phyloP scores from a whole-genome alignment of 2,797 vertebrate genomes.

The Falco rusticolus region DNA sequence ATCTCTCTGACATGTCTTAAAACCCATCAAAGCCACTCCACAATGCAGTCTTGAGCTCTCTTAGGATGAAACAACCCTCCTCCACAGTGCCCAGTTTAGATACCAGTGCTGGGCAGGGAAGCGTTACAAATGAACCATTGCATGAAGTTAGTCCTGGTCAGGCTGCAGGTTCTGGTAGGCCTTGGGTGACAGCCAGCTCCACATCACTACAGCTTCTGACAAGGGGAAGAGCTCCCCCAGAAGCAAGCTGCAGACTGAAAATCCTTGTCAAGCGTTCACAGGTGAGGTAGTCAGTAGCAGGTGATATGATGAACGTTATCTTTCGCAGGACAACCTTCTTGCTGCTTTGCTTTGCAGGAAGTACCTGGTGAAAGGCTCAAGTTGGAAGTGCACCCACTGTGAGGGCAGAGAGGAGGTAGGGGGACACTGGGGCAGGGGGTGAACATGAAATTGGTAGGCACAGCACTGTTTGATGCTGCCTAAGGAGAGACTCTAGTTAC shows the following conservation, averaged over 20 bases:
- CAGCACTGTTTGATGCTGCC: not conserved
- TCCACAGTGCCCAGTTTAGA: not conserved
- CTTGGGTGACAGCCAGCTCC: not conserved
- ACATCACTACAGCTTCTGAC: not conserved
- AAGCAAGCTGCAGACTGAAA: not conserved
- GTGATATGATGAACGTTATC: not conserved
- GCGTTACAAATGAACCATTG: not conserved
- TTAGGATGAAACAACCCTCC: not conserved
- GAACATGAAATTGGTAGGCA: not conserved
- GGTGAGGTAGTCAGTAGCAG: not conserved
- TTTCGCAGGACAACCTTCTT: not conserved
- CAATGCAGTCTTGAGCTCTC: not conserved
- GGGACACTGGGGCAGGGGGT: not conserved
- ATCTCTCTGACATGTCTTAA: not conserved
- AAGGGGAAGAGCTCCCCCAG: not conserved
- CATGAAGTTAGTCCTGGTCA: not conserved
- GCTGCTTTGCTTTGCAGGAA: not conserved
- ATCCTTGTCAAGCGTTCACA: not conserved
- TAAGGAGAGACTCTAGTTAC: not conserved
- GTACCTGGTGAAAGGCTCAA: not conserved
- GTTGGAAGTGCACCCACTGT: not conserved
- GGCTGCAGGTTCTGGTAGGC: not conserved
- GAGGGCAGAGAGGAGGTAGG: not conserved
- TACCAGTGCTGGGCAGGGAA: not conserved
- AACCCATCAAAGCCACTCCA: not conserved